Conservation (phyloP, 2,797 vertebrate genomes). For the Acridotheres tristis region DNA sequence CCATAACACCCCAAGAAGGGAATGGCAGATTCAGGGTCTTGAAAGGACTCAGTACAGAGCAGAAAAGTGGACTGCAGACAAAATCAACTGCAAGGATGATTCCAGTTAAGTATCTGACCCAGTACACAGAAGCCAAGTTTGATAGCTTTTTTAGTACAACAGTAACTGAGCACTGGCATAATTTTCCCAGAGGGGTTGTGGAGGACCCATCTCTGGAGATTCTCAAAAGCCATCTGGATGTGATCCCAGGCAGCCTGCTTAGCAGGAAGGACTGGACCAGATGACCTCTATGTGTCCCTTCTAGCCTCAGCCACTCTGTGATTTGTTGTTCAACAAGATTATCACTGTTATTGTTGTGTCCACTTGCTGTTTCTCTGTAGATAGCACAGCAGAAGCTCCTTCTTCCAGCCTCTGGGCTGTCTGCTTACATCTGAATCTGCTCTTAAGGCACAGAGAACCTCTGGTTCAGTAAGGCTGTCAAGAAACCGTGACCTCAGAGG, state of each 20-base stretch:
- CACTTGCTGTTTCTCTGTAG: not conserved
- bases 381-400: not conserved
- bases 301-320: not conserved
- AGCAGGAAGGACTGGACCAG: not conserved
- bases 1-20: not conserved
- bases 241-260: not conserved
- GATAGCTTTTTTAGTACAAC: not conserved
- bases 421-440: not conserved
- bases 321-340: not conserved
- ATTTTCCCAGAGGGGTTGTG: not conserved
- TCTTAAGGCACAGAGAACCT: not conserved
- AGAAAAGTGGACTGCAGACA: not conserved
- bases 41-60: not conserved
- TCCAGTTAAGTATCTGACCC: not conserved
- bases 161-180: not conserved
- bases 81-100: not conserved
- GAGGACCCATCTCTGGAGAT: not conserved
- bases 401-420: not conserved
- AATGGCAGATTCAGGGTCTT: not conserved
- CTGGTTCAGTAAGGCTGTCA: not conserved
- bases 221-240: not conserved
- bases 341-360: not conserved
- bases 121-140: not conserved
- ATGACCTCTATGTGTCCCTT: not conserved
- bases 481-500: not conserved